Conservation (phyloP, 2,113 vertebrate genomes). For the Melanocharis versteri region DNA sequence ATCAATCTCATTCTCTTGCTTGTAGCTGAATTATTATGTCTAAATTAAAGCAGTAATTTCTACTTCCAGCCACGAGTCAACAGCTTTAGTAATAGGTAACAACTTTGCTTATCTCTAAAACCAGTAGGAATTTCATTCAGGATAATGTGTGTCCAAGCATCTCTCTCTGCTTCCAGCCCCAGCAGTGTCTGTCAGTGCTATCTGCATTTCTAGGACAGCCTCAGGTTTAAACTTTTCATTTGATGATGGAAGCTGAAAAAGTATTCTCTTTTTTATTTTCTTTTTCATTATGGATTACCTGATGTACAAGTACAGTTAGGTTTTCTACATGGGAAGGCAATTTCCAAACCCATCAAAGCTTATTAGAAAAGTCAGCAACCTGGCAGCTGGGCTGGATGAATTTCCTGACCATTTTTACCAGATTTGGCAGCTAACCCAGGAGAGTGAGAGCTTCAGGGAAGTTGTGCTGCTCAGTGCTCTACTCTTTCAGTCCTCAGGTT, state of each 20-base stretch:
- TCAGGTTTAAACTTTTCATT: not conserved
- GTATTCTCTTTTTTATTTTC: not conserved
- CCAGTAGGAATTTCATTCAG: not conserved
- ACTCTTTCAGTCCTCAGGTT: not conserved
- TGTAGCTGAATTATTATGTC: conserved; percentile 78
- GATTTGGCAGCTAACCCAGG: not conserved
- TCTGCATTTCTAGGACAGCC: not conserved
- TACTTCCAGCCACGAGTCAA: conserved; percentile 70
- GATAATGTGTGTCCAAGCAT: not conserved
- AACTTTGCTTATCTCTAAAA: not conserved
- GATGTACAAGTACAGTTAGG: not conserved
- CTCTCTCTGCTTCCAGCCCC: not conserved
- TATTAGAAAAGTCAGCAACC: not conserved
- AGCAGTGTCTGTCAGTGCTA: not conserved
- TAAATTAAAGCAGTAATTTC: conserved; percentile 73
- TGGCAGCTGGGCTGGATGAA: not conserved
- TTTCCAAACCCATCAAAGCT: not conserved
- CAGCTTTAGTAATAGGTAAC: conserved; percentile 72
- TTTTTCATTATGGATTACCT: not conserved
- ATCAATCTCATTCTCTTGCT: not conserved
- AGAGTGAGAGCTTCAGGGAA: not conserved
- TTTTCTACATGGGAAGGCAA: not conserved
- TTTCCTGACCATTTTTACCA: not conserved
- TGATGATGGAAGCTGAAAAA: not conserved
- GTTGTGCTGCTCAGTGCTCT: not conserved